Evolutionary conservation across 2,113 vertebrate species (phyloP), one percentile per base, ranked within the genome.

Genomic region (Toxotes chatareus): DNA sequence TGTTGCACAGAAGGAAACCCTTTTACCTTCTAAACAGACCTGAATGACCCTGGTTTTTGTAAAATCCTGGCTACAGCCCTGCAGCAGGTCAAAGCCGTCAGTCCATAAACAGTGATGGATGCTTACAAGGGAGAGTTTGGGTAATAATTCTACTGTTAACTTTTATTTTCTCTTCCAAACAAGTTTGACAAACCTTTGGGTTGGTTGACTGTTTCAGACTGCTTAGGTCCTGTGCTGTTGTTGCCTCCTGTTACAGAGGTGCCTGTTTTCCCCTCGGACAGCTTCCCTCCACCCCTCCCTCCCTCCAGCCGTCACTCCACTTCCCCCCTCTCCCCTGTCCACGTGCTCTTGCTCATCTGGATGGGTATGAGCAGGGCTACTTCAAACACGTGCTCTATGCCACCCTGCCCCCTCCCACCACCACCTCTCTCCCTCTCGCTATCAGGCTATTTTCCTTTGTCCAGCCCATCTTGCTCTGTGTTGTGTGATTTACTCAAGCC

Each of bases 271-370:
- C 82, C 44, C 56, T 85, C 17, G 6, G 76, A 84, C 68, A 61
- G 72, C 80, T 51, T 36, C 32, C 51, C n/a, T 59, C 55, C 51
- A 62, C 38, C 38, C 17, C 62, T 23, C 67, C 17, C 63, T 17
- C 19, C 32, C n/a, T 51, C 59, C 74, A 27, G 27, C 76, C 69
- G n/a, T 57, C 80, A n/a, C 74, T 62, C 79, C 31, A 6, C 73
- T 34, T 49, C 60, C 66, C 53, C 60, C 66, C 53, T 56, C 71
- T 23, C 69, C 82, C 76, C 61, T 62, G 16, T 73, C 71, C 91
- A 92, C 83, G 89, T 92, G 91, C 79, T 89, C 87, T 84, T 69
- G 56, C 75, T 93, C 88, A 87, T 93, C 93, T 90, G 83, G 80
- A 81, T 74, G 85, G 81, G 72, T 78, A 74, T 88, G 88, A 91